A percentile compares a stretch with the other conserved stretches of the same genome.
phyloP scores from a whole-genome alignment of 2,888 invertebrate species.

The Dynastes hyllus region DNA sequence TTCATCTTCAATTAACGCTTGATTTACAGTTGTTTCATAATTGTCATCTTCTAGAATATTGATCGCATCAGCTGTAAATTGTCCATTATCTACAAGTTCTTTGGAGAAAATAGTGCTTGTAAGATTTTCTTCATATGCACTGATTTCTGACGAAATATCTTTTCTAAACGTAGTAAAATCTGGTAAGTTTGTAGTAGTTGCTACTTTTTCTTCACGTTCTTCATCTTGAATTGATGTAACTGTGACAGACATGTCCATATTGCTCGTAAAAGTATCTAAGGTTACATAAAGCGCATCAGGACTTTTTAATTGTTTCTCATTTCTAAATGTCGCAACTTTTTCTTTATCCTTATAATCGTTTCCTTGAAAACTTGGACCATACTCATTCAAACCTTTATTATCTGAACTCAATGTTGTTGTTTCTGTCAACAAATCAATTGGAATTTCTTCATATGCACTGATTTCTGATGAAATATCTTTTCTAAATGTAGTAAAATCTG shows the following conservation, averaged over 20 bases:
- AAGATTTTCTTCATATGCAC: slow-evolving; percentile 19
- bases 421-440: not conserved
- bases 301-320: not conserved
- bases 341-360: not conserved
- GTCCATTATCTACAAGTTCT: slow-evolving; percentile 32
- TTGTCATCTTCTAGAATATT: slow-evolving; percentile 29
- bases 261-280: not conserved
- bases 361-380: not conserved
- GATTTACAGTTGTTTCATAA: slow-evolving; percentile 33
- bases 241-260: not conserved
- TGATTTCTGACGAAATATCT: not conserved
- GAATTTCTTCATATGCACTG: slow-evolving; percentile 9
- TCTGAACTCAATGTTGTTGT: not conserved
- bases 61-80: slow-evolving; percentile 42
- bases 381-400: not conserved
- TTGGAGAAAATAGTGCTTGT: slow-evolving; percentile 37
- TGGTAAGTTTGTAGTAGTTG: not conserved
- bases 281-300: not conserved
- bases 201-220: not conserved
- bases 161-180: not conserved
- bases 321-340: not conserved
- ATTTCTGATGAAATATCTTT: not conserved
- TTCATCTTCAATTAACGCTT: not conserved
- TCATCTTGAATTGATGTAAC: not conserved
- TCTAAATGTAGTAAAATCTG: not conserved